These are phyloP conservation scores for Aplocera efformata DNA, from an alignment of 2,888 invertebrate species.

Conservation along the genomic window DNA sequence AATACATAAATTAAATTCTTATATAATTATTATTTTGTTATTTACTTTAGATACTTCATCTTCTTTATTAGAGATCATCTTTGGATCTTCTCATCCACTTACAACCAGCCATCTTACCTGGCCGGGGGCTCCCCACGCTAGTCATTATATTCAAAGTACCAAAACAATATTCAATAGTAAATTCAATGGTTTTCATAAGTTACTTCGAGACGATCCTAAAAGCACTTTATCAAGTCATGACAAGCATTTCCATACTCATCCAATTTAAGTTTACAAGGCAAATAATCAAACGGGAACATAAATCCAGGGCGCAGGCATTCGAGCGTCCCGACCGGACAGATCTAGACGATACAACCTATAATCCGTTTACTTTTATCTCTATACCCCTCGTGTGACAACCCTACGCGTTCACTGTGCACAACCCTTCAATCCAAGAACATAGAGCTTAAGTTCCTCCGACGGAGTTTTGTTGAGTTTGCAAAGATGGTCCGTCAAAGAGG, in stretches of 20 bases:
- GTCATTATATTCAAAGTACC: too few relatives aligned
- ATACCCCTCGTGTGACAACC: constrained; percentile 58
- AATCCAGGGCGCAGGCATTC: constrained; percentile 22
- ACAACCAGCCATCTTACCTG: too few relatives aligned
- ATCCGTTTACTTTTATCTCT: constrained; percentile 78
- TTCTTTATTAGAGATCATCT: too few relatives aligned
- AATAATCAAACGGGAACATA: constrained; percentile 31
- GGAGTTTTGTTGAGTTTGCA: constrained; percentile 21
- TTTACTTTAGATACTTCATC: too few relatives aligned
- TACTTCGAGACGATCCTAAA: constrained; percentile 2
- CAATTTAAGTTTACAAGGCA: constrained; percentile 27
- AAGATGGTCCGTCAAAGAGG: constrained; percentile 70
- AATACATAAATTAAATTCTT: too few relatives aligned
- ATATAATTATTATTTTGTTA: too few relatives aligned
- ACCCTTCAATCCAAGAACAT: constrained; percentile 17
- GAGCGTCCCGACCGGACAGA: constrained; percentile 42
- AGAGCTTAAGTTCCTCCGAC: constrained; percentile 14
- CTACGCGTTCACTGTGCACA: constrained; percentile 17
- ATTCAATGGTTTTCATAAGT: not conserved
- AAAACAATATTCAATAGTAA: not conserved
- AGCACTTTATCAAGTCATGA: constrained; percentile 10
- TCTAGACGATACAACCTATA: constrained; percentile 70
- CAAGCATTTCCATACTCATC: constrained; percentile 19
- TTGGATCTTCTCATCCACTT: too few relatives aligned
- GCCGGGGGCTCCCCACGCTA: too few relatives aligned